Conservation (phyloP, 2,888 invertebrate species). For the Eristalinus sepulchralis region DNA sequence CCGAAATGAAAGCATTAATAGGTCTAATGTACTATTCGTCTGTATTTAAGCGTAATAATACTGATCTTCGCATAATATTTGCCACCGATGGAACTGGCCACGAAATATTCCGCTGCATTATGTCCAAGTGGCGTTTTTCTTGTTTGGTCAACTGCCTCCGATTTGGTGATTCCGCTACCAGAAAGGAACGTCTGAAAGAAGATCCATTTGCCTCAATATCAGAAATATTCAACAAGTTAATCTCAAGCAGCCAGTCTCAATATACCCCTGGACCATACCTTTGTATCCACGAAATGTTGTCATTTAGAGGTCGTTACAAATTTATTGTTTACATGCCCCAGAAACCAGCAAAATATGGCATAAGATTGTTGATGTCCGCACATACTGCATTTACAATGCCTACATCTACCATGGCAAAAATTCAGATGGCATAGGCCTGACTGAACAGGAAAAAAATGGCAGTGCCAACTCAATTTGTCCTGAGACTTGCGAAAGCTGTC, state of each 20-base stretch:
- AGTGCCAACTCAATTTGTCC: background rate
- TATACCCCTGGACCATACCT: constrained; percentile 32
- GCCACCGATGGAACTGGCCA: constrained; percentile 57
- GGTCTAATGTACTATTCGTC: background rate
- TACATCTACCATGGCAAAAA: no score
- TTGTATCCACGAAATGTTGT: background rate
- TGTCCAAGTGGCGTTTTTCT: no score
- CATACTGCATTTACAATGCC: no score
- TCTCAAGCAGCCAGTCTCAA: constrained; percentile 38
- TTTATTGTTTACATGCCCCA: no score
- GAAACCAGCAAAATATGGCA: background rate
- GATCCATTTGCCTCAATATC: constrained; percentile 24
- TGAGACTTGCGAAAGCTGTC: background rate
- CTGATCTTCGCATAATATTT: no score
- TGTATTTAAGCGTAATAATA: constrained; percentile 49
- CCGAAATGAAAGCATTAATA: constrained; percentile 55
- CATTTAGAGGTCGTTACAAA: constrained; percentile 57
- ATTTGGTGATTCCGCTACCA: constrained; percentile 5
- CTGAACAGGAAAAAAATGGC: constrained; percentile 18
- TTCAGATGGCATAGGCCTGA: background rate
- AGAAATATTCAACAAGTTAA: constrained; percentile 35
- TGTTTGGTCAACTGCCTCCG: no score
- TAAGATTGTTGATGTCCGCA: background rate
- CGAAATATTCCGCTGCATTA: constrained; percentile 53
- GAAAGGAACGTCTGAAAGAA: constrained; percentile 23